Evolutionary conservation across 2,113 vertebrate species (phyloP).

Genomic region (Balaeniceps rex): DNA sequence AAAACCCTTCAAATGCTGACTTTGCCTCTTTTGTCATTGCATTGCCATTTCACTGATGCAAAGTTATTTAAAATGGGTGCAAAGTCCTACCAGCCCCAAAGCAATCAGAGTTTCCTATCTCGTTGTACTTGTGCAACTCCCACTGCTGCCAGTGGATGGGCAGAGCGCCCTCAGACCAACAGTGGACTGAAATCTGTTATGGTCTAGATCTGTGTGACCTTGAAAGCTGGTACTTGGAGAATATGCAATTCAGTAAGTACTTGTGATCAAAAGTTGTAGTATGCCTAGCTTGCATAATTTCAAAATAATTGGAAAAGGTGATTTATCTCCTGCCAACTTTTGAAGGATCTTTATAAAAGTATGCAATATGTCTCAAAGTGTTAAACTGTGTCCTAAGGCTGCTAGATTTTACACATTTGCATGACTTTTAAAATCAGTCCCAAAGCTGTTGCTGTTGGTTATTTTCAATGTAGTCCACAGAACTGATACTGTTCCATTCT

Average conservation of each 20-base stretch:
- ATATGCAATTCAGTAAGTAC: slow-evolving; percentile 12
- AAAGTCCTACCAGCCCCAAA: not conserved
- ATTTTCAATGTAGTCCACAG: slow-evolving; percentile 52
- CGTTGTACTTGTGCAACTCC: not conserved
- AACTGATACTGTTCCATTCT: slow-evolving; percentile 51
- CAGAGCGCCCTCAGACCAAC: not conserved
- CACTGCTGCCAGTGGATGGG: not conserved
- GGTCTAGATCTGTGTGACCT: not conserved
- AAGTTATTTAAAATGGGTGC: not conserved
- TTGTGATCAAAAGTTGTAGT: slow-evolving; percentile 18
- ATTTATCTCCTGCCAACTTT: slow-evolving; percentile 65
- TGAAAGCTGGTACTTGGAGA: not conserved
- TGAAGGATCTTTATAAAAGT: slow-evolving; percentile 61
- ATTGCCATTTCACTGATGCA: not conserved
- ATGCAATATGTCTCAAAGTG: slow-evolving; percentile 62
- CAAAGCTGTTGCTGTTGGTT: slow-evolving; percentile 34
- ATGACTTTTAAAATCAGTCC: slow-evolving; percentile 59
- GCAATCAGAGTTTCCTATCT: not conserved
- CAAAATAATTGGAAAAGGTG: slow-evolving; percentile 62
- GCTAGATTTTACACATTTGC: slow-evolving; percentile 68
- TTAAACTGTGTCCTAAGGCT: slow-evolving; percentile 65
- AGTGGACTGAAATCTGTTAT: not conserved
- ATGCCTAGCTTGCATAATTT: slow-evolving; percentile 61
- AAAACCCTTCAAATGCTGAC: not conserved
- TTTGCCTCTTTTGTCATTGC: not conserved